Evolutionary conservation across 2,888 invertebrate genomes (phyloP).

Genomic region (Stratiomys singularior): DNA sequence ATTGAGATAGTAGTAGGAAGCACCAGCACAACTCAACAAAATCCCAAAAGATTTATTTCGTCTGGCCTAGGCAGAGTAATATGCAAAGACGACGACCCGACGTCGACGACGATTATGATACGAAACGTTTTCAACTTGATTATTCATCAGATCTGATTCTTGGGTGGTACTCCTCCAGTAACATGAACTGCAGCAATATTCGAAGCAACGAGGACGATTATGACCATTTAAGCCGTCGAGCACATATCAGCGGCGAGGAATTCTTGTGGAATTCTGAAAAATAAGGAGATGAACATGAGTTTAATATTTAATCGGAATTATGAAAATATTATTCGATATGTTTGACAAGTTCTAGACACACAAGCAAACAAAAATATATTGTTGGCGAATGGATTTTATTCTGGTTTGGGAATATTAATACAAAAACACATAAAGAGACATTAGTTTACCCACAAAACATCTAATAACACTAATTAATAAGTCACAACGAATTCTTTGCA

Average conservation of each 20-base stretch:
- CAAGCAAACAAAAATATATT: no score
- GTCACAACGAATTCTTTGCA: no score
- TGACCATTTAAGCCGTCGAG: conserved; percentile 16
- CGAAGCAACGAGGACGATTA: neutral
- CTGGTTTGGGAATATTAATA: no score
- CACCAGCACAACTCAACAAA: neutral
- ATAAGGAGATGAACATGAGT: neutral
- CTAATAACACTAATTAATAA: no score
- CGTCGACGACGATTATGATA: conserved; percentile 36
- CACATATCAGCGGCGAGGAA: neutral
- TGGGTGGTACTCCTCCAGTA: conserved; percentile 1
- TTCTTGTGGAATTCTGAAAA: conserved; percentile 28
- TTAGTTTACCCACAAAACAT: no score
- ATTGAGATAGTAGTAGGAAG: neutral
- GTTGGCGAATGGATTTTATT: no score
- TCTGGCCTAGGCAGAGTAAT: conserved; percentile 32
- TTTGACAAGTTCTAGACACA: no score
- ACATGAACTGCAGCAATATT: neutral
- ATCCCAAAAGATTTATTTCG: conserved; percentile 13
- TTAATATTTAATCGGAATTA: neutral
- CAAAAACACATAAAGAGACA: no score
- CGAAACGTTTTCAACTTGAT: conserved; percentile 20
- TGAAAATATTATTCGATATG: neutral
- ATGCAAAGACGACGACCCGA: conserved; percentile 26
- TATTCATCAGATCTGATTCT: conserved; percentile 42